These are phyloP conservation scores for Charanyca ferruginea DNA, from an alignment of 2,888 invertebrate species.

Conservation along the genomic window DNA sequence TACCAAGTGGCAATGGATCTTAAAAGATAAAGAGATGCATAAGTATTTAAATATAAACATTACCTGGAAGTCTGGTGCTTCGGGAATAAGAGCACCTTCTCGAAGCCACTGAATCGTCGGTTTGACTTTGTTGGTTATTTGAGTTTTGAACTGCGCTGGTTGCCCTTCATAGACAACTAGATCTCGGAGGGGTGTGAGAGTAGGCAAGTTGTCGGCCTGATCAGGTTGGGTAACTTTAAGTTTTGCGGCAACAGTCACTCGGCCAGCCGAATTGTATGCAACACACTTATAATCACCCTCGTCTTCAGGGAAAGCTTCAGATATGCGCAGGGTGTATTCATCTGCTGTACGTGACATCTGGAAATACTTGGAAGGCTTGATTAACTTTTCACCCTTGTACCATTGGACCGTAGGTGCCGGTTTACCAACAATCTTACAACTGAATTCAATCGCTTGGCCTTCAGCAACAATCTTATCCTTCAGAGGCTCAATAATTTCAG, in stretches of 20 bases:
- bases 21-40: too few relatives aligned
- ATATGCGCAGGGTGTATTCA: conserved; percentile 96
- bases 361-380: conserved; percentile 99
- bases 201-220: conserved; percentile 94
- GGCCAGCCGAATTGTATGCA: conserved; percentile 95
- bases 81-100: conserved; percentile 97
- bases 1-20: neutral
- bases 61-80: conserved; percentile 98
- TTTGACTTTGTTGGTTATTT: conserved; percentile 96
- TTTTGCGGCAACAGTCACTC: conserved; percentile 94
- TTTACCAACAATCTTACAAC: conserved; percentile 96
- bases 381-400: conserved; percentile 97
- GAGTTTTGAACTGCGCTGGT: conserved; percentile 98
- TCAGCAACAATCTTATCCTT: conserved; percentile 97
- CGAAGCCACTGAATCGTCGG: conserved; percentile 99
- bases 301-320: conserved; percentile 99
- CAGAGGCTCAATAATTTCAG: conserved; percentile 95
- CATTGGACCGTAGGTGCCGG: conserved; percentile 96
- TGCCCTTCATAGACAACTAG: conserved; percentile 97
- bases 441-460: conserved; percentile 97
- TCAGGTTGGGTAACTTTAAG: conserved; percentile 96
- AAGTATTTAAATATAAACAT: conserved; percentile 68
- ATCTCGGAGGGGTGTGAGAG: conserved; percentile 96
- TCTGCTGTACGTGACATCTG: conserved; percentile 98
- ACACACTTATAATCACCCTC: conserved; percentile 99